These are phyloP conservation scores for Hermetia illucens DNA, from an alignment of 1,140 invertebrate genomes.

Conservation along the genomic window DNA sequence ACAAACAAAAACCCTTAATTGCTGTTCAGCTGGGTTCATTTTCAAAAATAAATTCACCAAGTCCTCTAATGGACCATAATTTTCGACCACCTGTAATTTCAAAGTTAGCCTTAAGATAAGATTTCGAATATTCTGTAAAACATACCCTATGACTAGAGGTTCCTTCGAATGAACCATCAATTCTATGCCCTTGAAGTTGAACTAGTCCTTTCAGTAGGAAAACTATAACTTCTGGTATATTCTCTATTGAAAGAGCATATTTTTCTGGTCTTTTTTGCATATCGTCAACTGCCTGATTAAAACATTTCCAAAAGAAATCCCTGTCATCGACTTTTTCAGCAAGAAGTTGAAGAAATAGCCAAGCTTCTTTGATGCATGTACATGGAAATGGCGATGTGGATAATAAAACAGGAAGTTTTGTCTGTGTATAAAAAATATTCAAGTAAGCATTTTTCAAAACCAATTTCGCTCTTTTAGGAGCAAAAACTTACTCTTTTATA, in stretches of 20 bases:
- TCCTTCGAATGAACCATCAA: constrained; percentile 8
- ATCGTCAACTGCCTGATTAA: constrained; percentile 17
- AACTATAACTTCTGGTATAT: constrained; percentile 8
- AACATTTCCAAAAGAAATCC: constrained; percentile 16
- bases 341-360: constrained; percentile 14
- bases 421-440: constrained; percentile 4
- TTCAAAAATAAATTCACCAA: constrained; percentile 16
- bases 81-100: constrained; percentile 5
- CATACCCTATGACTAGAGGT: constrained; percentile 3
- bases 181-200: constrained; percentile 8
- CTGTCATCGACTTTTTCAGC: constrained; percentile 5
- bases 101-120: background rate
- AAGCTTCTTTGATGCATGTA: constrained; percentile 22
- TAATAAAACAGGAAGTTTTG: constrained; percentile 13
- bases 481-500: constrained; percentile 4
- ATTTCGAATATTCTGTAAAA: background rate
- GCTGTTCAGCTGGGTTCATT: constrained; percentile 20
- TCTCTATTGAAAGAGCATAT: constrained; percentile 1
- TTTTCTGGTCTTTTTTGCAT: constrained; percentile 7
- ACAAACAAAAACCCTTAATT: constrained; percentile 17
- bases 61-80: constrained; percentile 9
- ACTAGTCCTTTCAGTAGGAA: constrained; percentile 9
- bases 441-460: background rate
- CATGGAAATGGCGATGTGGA: constrained; percentile 20
- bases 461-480: background rate